A percentile compares a stretch with the other conserved stretches of the same genome.
Evolutionary conservation across 2,888 invertebrate genomes (phyloP).

Genomic region (Heliconius hortense): DNA sequence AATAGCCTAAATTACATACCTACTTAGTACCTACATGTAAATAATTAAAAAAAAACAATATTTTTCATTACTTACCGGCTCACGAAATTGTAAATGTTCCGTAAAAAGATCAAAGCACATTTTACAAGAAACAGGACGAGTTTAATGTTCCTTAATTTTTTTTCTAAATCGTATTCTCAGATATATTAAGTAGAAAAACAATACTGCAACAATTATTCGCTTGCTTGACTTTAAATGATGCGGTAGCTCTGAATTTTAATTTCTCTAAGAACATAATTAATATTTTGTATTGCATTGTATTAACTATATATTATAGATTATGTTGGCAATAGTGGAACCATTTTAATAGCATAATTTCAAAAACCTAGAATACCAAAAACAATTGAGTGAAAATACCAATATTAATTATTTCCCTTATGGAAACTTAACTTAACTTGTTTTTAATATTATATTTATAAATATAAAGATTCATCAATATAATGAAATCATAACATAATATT

Average conservation of each 20-base stretch:
- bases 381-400: neutral
- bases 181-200: neutral
- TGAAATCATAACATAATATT: no score
- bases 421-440: no score
- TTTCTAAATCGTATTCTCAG: neutral
- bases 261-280: neutral
- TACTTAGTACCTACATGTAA: neutral
- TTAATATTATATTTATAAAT: no score
- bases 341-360: neutral
- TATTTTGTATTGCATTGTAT: neutral
- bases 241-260: neutral
- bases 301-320: neutral
- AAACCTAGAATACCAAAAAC: neutral
- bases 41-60: no score
- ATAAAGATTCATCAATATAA: no score
- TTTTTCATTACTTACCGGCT: constrained; percentile 31
- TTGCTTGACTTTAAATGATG: neutral
- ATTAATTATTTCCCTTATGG: no score
- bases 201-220: neutral
- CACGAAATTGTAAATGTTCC: constrained; percentile 40
- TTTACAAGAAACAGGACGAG: constrained; percentile 14
- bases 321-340: neutral
- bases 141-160: constrained; percentile 10
- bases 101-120: constrained; percentile 35
- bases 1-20: neutral